A percentile compares a stretch with the other conserved stretches of the same genome.
Conservation (phyloP, 2,797 vertebrate genomes). For the Benthosema pterotum region DNA sequence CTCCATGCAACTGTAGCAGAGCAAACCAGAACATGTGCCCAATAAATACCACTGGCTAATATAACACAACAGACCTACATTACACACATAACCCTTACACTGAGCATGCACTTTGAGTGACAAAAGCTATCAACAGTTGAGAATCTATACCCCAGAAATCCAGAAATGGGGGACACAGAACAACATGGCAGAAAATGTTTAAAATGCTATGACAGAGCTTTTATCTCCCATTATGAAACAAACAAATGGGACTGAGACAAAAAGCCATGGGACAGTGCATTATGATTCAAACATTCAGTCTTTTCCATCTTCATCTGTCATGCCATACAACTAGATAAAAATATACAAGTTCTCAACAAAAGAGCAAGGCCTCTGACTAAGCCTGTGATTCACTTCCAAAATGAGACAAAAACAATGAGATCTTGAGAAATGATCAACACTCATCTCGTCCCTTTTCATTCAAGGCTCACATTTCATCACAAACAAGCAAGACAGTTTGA, state of each 20-base stretch:
- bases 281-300: slow-evolving; percentile 20
- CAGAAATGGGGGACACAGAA: slow-evolving; percentile 20
- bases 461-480: slow-evolving; percentile 1
- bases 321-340: slow-evolving; percentile 52
- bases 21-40: neutral
- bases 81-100: slow-evolving; percentile 4
- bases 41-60: neutral
- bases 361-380: slow-evolving; percentile 14
- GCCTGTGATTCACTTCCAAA: slow-evolving; percentile 26
- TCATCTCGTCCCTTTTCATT: slow-evolving; percentile 21
- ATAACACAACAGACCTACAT: slow-evolving; percentile 22
- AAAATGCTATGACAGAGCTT: slow-evolving; percentile 26
- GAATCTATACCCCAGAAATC: slow-evolving; percentile 12
- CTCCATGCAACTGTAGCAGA: neutral
- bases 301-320: slow-evolving; percentile 28
- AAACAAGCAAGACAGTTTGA: slow-evolving; percentile 24
- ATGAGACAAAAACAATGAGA: slow-evolving; percentile 43
- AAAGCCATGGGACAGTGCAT: slow-evolving; percentile 7
- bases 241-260: slow-evolving; percentile 13
- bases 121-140: slow-evolving; percentile 20
- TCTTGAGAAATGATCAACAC: slow-evolving; percentile 37
- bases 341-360: slow-evolving; percentile 14
- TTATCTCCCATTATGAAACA: slow-evolving; percentile 2
- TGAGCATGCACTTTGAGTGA: slow-evolving; percentile 18
- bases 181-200: slow-evolving; percentile 8